Percentiles rank a stretch among this genome's conserved stretches.
Conservation (phyloP, 2,797 vertebrate genomes). For the Helarctos malayanus region DNA sequence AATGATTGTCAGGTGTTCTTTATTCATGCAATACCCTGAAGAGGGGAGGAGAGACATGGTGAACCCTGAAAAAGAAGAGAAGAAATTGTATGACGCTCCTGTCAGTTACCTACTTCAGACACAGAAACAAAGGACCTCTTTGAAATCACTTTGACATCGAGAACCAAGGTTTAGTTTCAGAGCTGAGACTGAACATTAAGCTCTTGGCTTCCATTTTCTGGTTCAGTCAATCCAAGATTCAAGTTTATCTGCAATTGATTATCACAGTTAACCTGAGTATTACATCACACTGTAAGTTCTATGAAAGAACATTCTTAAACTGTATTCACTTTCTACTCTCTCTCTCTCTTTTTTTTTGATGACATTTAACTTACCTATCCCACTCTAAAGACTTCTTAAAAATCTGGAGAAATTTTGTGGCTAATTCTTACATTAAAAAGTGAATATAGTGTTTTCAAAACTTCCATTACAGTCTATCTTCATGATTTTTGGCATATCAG, state of each 20-base stretch:
- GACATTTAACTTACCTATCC: not conserved
- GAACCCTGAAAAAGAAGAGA: not conserved
- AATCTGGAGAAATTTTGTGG: not conserved
- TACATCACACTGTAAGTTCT: not conserved
- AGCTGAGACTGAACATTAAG: not conserved
- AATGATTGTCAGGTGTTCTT: not conserved
- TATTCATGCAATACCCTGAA: not conserved
- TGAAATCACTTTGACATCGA: not conserved
- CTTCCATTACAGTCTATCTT: not conserved
- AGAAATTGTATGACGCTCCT: not conserved
- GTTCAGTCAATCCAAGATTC: not conserved
- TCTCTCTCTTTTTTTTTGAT: not conserved
- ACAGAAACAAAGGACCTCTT: not conserved
- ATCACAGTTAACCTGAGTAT: not conserved
- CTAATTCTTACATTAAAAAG: constrained; percentile 30
- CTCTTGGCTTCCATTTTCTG: not conserved
- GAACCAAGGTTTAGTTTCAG: not conserved
- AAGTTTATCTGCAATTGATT: constrained; percentile 4
- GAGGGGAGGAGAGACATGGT: rapidly evolving
- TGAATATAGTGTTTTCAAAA: not conserved
- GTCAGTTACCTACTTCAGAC: constrained; percentile 19
- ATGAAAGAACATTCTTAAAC: not conserved
- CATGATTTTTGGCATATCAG: not conserved
- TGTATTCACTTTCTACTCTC: not conserved
- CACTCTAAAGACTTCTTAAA: constrained; percentile 34